Evolutionary conservation across 2,888 invertebrate species (phyloP).

Genomic region (Amiota communis): DNA sequence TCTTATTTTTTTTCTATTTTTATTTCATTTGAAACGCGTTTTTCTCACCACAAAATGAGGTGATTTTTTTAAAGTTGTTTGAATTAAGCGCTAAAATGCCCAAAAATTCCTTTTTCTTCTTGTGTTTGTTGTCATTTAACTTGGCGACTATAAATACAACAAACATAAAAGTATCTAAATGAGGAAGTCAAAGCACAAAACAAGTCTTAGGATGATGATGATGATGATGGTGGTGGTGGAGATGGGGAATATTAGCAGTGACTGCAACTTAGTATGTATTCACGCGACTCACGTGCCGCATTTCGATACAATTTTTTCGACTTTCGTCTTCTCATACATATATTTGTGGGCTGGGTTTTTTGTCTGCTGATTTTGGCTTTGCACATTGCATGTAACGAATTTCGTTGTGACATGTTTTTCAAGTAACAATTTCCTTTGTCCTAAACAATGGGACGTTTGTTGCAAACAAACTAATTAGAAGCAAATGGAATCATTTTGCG

Average conservation of each 20-base stretch:
- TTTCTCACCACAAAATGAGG: neutral
- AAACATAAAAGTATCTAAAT: slow-evolving; percentile 48
- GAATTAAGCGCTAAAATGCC: slow-evolving; percentile 17
- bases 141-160: slow-evolving; percentile 20
- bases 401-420: slow-evolving; percentile 40
- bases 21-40: slow-evolving; percentile 18
- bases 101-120: slow-evolving; percentile 12
- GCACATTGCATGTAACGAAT: slow-evolving; percentile 43
- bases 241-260: neutral
- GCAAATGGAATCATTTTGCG: neutral
- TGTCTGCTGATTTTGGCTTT: slow-evolving; percentile 60
- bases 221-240: neutral
- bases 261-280: slow-evolving; percentile 25
- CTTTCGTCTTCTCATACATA: no score
- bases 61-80: neutral
- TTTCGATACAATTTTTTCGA: slow-evolving; percentile 10
- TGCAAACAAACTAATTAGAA: no score
- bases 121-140: neutral
- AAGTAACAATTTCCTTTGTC: no score
- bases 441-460: no score
- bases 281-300: slow-evolving; percentile 51
- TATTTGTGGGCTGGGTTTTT: slow-evolving; percentile 12
- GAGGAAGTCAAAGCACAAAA: slow-evolving; percentile 57
- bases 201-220: slow-evolving; percentile 44
- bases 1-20: slow-evolving; percentile 46